A percentile compares a stretch with the other conserved stretches of the same genome.
Conservation (phyloP, 1,140 invertebrate genomes). For the Nephotettix cincticeps region DNA sequence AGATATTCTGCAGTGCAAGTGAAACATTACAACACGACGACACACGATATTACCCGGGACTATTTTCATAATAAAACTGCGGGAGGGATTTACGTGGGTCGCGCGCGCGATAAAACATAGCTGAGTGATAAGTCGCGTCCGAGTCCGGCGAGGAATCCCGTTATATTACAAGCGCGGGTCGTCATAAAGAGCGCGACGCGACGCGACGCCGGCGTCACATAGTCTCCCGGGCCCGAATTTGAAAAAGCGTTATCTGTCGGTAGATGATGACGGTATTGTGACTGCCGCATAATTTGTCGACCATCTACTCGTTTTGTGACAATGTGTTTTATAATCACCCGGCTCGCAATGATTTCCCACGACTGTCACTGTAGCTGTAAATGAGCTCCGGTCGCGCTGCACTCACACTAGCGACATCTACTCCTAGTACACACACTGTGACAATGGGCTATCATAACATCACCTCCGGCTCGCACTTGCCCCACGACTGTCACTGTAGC, state of each 20-base stretch:
- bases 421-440: background rate
- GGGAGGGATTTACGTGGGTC: too few relatives aligned
- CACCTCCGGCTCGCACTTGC: too few relatives aligned
- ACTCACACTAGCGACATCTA: background rate
- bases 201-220: background rate
- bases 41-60: too few relatives aligned
- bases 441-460: too few relatives aligned
- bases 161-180: background rate
- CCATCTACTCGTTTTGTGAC: background rate
- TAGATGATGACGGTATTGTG: conserved; percentile 24
- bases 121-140: too few relatives aligned
- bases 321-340: conserved; percentile 5
- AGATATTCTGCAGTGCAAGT: too few relatives aligned
- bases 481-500: too few relatives aligned
- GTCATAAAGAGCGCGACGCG: background rate
- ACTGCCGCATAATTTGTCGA: conserved; percentile 25
- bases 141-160: conserved; percentile 1
- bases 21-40: too few relatives aligned
- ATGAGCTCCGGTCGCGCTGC: too few relatives aligned
- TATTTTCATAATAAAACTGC: too few relatives aligned
- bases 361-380: too few relatives aligned
- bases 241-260: conserved; percentile 24
- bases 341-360: conserved; percentile 24
- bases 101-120: too few relatives aligned
- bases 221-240: conserved; percentile 12